phyloP scores from a whole-genome alignment of 2,888 invertebrate genomes.

The Sclerodermus sp. region DNA sequence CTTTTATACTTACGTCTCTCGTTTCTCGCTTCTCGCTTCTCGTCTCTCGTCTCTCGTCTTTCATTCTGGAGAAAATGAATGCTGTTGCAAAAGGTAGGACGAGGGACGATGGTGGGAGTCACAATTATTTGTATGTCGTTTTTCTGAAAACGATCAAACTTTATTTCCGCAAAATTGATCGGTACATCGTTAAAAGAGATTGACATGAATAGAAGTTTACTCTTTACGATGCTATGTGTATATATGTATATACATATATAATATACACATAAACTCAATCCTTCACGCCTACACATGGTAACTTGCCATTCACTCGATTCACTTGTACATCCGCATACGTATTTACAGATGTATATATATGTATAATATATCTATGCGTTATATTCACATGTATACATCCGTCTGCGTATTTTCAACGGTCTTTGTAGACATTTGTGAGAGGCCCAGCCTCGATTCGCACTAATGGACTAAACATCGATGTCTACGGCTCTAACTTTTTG shows the following conservation, averaged over 20 bases:
- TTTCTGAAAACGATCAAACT: conserved; percentile 45
- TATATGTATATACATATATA: no score
- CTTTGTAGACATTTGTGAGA: conserved; percentile 19
- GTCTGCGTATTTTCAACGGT: conserved; percentile 10
- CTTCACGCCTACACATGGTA: not conserved
- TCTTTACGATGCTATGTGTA: conserved; percentile 10
- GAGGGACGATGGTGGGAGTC: not conserved
- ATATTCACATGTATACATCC: not conserved
- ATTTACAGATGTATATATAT: not conserved
- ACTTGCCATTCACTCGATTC: not conserved
- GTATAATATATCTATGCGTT: not conserved
- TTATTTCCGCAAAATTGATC: conserved; percentile 45
- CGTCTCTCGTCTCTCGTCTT: no score
- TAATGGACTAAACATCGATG: conserved; percentile 35
- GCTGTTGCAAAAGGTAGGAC: no score
- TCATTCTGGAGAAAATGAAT: no score
- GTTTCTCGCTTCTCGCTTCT: no score
- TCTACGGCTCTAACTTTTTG: conserved; percentile 18
- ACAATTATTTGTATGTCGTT: not conserved
- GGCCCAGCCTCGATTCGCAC: conserved; percentile 44
- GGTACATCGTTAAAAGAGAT: conserved; percentile 41
- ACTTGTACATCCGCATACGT: conserved; percentile 1
- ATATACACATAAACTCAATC: no score
- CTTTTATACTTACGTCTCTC: no score
- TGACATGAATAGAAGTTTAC: conserved; percentile 36